Conservation (phyloP, 2,888 invertebrate genomes). For the Caenorhabditis parvicauda region DNA sequence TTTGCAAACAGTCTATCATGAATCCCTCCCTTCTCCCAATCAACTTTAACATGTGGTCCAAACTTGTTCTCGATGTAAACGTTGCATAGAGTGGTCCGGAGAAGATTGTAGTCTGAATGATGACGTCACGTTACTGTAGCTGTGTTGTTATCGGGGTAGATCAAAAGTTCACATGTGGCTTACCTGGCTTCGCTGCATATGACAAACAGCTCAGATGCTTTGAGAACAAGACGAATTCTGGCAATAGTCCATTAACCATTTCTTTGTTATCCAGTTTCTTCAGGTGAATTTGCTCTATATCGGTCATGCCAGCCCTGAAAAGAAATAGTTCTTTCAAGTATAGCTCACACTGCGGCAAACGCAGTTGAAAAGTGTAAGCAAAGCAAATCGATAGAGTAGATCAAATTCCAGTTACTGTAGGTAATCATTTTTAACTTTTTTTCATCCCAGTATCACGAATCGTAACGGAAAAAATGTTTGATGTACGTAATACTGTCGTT, state of each 20-base stretch:
- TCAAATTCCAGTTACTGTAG: too few species aligned
- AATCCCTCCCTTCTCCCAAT: constrained; percentile 32
- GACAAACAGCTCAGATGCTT: constrained; percentile 12
- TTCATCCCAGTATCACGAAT: too few species aligned
- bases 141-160: too few species aligned
- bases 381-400: too few species aligned
- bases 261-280: constrained; percentile 19
- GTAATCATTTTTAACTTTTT: too few species aligned
- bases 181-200: constrained; percentile 11
- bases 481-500: too few species aligned
- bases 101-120: constrained; percentile 15
- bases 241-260: constrained; percentile 12
- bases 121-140: too few species aligned
- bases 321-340: too few species aligned
- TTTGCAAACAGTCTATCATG: constrained; percentile 20
- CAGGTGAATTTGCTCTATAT: constrained; percentile 16
- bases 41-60: constrained; percentile 19
- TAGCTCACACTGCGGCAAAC: too few species aligned
- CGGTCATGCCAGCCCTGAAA: constrained; percentile 13
- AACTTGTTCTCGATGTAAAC: constrained; percentile 14
- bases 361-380: too few species aligned
- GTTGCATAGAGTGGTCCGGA: constrained; percentile 14
- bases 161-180: constrained; percentile 2
- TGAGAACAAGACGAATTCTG: constrained; percentile 15
- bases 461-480: too few species aligned